These are phyloP conservation scores for Cynopterus sphinx DNA, from an alignment of 2,797 vertebrate species.

Conservation along the genomic window DNA sequence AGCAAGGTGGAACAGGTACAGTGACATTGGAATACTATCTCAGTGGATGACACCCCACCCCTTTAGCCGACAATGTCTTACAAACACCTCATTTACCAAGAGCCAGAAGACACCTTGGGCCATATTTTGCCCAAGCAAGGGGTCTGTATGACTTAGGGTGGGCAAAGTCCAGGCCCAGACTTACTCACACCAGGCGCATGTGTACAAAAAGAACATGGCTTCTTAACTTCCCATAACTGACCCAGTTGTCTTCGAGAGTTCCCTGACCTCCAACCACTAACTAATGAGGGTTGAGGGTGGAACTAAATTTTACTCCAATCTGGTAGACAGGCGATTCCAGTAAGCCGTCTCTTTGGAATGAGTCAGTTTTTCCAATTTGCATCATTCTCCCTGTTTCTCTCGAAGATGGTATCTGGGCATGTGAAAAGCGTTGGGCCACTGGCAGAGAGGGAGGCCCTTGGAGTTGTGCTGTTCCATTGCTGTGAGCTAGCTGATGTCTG, in stretches of 20 bases:
- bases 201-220: neutral
- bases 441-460: neutral
- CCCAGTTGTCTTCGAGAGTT: neutral
- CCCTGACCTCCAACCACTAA: slow-evolving; percentile 21
- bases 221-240: neutral
- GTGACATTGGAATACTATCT: neutral
- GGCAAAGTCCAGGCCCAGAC: neutral
- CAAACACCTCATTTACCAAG: neutral
- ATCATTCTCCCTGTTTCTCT: slow-evolving; percentile 25
- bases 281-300: neutral
- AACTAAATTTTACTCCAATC: neutral
- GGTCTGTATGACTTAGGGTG: neutral
- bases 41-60: neutral
- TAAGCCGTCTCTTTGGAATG: neutral
- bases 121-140: neutral
- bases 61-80: neutral
- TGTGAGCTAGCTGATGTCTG: neutral
- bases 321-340: slow-evolving; percentile 31
- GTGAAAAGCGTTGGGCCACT: neutral
- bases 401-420: neutral
- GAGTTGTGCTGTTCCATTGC: neutral
- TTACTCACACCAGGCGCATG: neutral
- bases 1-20: neutral
- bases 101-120: neutral
- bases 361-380: slow-evolving; percentile 50